Conservation (phyloP, 2,113 vertebrate genomes). For the Butorides virescens region DNA sequence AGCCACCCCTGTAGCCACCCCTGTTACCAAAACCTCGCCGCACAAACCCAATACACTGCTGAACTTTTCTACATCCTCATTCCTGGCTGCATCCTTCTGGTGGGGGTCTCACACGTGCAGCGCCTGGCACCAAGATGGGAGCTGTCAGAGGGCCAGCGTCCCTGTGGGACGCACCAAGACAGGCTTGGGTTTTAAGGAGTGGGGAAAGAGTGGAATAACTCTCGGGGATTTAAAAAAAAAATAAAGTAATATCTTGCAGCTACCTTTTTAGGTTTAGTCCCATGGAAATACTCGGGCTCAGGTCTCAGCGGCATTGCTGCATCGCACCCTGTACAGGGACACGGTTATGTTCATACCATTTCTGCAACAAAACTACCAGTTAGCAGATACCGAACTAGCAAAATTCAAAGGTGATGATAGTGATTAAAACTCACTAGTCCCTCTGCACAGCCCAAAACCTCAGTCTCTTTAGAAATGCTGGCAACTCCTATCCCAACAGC, state of each 20-base stretch:
- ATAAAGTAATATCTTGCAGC: neutral
- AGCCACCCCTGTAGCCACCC: too few species aligned
- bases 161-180: rapidly evolving
- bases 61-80: neutral
- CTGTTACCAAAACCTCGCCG: too few species aligned
- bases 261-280: neutral
- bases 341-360: neutral
- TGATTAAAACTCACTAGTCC: neutral
- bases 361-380: neutral
- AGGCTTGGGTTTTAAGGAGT: neutral
- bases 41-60: too few species aligned
- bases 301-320: neutral
- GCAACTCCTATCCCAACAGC: neutral
- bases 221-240: neutral
- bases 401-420: neutral
- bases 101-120: neutral
- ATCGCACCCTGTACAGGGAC: neutral
- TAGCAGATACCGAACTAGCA: neutral
- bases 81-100: neutral
- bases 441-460: neutral
- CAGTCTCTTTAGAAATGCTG: neutral
- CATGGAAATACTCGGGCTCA: neutral
- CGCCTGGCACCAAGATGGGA: neutral
- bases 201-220: neutral
- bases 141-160: neutral